Evolutionary conservation across 2,888 invertebrate species (phyloP).

Genomic region (Cacoxenus indagator): DNA sequence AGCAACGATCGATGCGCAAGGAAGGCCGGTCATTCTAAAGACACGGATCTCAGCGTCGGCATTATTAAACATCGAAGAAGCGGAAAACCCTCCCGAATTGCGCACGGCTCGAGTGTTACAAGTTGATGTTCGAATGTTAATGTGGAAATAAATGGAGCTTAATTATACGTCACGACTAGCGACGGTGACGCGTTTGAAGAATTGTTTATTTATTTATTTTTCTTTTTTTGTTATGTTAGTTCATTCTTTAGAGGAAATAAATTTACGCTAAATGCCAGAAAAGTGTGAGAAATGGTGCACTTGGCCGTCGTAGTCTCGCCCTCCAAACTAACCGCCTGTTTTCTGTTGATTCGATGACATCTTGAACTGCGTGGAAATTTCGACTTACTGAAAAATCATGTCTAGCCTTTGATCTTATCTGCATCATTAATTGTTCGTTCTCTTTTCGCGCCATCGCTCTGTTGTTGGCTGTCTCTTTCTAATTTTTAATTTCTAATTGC

Average conservation of each 20-base stretch:
- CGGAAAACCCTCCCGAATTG: background rate
- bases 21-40: too few relatives aligned
- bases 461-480: background rate
- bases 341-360: background rate
- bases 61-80: background rate
- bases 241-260: background rate
- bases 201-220: too few relatives aligned
- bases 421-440: constrained; percentile 27
- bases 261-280: background rate
- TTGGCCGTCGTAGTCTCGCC: constrained; percentile 30
- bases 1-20: too few relatives aligned
- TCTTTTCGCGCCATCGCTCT: background rate
- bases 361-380: background rate
- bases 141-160: constrained; percentile 64
- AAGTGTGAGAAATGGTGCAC: constrained; percentile 50
- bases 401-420: constrained; percentile 62
- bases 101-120: background rate
- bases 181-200: background rate
- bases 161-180: constrained; percentile 53
- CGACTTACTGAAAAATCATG: constrained; percentile 54
- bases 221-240: background rate
- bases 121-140: constrained; percentile 37
- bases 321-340: background rate
- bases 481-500: background rate
- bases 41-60: background rate